A percentile compares a stretch with the other conserved stretches of the same genome.
Evolutionary conservation across 2,888 invertebrate genomes (phyloP).

Genomic region (Sphaerophoria taeniata): DNA sequence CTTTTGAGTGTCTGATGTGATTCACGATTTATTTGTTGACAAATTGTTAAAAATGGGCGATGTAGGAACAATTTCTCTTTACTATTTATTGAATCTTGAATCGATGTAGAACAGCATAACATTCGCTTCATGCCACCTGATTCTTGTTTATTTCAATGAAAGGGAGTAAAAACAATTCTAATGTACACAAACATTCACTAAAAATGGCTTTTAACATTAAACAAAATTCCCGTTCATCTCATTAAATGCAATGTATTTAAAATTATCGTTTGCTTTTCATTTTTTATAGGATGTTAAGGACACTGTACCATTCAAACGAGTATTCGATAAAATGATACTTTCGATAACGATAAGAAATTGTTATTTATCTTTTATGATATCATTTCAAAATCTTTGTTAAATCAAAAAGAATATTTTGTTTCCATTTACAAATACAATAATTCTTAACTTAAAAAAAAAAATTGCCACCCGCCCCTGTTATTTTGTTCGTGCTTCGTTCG

Average conservation of each 20-base stretch:
- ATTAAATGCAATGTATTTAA: background rate
- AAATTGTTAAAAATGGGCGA: too few species aligned
- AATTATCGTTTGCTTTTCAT: constrained; percentile 75
- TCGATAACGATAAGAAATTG: constrained; percentile 78
- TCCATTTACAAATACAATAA: background rate
- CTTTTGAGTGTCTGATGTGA: constrained; percentile 11
- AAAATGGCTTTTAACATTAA: constrained; percentile 12
- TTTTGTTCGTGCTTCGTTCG: constrained; percentile 33
- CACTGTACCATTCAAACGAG: constrained; percentile 79
- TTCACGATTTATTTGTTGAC: too few species aligned
- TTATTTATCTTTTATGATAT: constrained; percentile 58
- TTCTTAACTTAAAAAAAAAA: constrained; percentile 11
- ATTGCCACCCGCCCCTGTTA: constrained; percentile 44
- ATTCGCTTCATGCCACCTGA: too few species aligned
- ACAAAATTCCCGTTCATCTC: background rate
- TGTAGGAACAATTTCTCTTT: too few species aligned
- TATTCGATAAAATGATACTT: constrained; percentile 81
- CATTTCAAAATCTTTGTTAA: constrained; percentile 46
- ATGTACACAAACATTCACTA: constrained; percentile 33
- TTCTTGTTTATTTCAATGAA: too few species aligned
- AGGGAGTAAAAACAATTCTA: background rate
- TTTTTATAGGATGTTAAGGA: constrained; percentile 76
- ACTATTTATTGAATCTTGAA: too few species aligned
- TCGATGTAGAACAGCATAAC: too few species aligned
- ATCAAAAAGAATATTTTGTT: background rate